Percentiles rank a stretch among this genome's conserved stretches.
Evolutionary conservation across 2,888 invertebrate species (phyloP).

Genomic region (Sericinus montela): DNA sequence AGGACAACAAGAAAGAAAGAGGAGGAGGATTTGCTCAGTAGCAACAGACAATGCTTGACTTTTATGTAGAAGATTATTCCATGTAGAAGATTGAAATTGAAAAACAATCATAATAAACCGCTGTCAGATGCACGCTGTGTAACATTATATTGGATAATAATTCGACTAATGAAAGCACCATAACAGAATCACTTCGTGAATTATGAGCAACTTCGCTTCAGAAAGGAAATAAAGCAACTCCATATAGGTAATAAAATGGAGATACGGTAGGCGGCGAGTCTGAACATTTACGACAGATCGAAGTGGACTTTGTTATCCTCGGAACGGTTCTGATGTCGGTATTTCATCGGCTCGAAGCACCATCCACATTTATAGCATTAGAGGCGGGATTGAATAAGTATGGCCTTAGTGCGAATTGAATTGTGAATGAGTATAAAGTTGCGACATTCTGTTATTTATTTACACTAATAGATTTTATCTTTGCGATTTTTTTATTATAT

Average conservation of each 20-base stretch:
- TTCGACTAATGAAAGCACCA: conserved; percentile 6
- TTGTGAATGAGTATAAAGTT: neutral
- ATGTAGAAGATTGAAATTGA: no score
- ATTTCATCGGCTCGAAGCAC: conserved; percentile 8
- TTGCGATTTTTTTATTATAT: no score
- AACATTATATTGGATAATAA: neutral
- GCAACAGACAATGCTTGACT: no score
- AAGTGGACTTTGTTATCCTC: conserved; percentile 13
- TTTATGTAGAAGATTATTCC: no score
- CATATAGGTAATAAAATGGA: conserved; percentile 14
- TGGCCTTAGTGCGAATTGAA: neutral
- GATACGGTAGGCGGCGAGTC: conserved; percentile 14
- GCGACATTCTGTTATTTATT: no score
- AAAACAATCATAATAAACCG: no score
- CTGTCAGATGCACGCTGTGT: neutral
- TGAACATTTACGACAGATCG: conserved; percentile 16
- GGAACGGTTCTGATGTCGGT: conserved; percentile 8
- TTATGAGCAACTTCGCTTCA: conserved; percentile 9
- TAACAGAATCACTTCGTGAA: conserved; percentile 13
- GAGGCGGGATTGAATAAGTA: conserved; percentile 3
- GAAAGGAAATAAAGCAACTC: conserved; percentile 14
- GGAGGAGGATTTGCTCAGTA: no score
- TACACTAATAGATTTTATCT: no score
- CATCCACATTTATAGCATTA: conserved; percentile 4
- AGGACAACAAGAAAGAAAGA: no score